These are phyloP conservation scores for Cryptus viduatorius DNA, from an alignment of 2,888 invertebrate species.

Conservation along the genomic window DNA sequence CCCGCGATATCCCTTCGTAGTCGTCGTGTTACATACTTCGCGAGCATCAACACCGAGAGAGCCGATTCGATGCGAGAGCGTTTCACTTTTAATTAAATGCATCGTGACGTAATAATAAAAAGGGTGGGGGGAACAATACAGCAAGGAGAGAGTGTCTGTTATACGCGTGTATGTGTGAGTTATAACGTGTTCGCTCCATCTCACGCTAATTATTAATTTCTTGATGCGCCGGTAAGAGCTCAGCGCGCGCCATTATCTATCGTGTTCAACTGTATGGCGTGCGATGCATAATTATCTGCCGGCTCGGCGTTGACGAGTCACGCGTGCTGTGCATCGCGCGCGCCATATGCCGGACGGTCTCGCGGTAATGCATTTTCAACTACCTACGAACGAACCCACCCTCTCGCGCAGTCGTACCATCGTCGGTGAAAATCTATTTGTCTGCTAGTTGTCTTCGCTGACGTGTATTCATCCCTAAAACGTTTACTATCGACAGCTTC, in stretches of 20 bases:
- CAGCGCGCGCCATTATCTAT: slow-evolving; percentile 77
- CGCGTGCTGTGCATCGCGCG: slow-evolving; percentile 83
- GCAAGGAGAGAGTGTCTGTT: background rate
- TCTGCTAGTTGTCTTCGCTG: slow-evolving; percentile 36
- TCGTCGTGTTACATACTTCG: slow-evolving; percentile 1
- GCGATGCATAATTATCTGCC: slow-evolving; percentile 84
- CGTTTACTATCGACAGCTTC: background rate
- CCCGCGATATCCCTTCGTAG: background rate
- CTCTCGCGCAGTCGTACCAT: slow-evolving; percentile 29
- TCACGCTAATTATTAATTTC: slow-evolving; percentile 84
- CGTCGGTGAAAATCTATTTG: slow-evolving; percentile 35
- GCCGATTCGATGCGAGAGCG: slow-evolving; percentile 55
- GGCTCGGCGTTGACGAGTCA: slow-evolving; percentile 82
- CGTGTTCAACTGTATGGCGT: slow-evolving; percentile 78
- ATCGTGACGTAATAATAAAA: slow-evolving; percentile 72
- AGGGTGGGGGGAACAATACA: slow-evolving; percentile 18
- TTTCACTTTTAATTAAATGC: slow-evolving; percentile 79
- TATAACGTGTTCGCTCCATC: slow-evolving; percentile 71
- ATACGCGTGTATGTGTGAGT: slow-evolving; percentile 23
- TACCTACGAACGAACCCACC: slow-evolving; percentile 38
- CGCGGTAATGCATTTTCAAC: slow-evolving; percentile 83
- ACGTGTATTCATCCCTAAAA: background rate
- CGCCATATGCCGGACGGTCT: slow-evolving; percentile 72
- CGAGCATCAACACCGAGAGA: slow-evolving; percentile 32
- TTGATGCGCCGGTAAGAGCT: slow-evolving; percentile 83